Evolutionary conservation across 2,113 vertebrate genomes (phyloP).

Genomic region (Apteryx mantelli): DNA sequence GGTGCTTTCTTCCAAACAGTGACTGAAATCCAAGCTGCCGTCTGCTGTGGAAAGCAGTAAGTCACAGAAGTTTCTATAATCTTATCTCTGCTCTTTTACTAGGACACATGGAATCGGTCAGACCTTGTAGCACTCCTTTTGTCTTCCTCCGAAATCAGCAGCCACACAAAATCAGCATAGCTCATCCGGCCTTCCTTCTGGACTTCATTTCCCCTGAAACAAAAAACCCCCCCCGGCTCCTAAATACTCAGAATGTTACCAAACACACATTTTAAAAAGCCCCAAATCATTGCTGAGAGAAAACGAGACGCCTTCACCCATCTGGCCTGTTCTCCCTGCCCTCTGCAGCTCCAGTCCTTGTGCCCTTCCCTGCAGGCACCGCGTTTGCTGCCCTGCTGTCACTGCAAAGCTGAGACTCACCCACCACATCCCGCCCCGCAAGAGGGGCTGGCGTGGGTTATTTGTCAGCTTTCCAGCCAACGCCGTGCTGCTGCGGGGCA

Average conservation of each 20-base stretch:
- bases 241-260: neutral
- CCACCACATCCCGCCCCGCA: neutral
- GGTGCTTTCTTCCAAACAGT: neutral
- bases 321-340: neutral
- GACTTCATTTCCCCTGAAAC: conserved; percentile 87
- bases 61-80: neutral
- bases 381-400: neutral
- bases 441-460: neutral
- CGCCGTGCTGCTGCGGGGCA: neutral
- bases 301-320: neutral
- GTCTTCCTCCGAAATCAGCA: conserved; percentile 97
- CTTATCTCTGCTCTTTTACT: neutral
- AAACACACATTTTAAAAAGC: neutral
- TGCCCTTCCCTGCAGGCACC: neutral
- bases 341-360: neutral
- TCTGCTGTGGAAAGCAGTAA: neutral
- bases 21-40: neutral
- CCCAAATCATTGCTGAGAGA: neutral
- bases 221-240: neutral
- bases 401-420: neutral
- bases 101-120: neutral
- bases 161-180: conserved; percentile 98
- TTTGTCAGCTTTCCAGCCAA: neutral
- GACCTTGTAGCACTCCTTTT: conserved; percentile 97
- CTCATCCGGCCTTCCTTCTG: conserved; percentile 96